Base-by-base conservation (phyloP, 2,113 vertebrate species). In the Scomber scombrus region DNA sequence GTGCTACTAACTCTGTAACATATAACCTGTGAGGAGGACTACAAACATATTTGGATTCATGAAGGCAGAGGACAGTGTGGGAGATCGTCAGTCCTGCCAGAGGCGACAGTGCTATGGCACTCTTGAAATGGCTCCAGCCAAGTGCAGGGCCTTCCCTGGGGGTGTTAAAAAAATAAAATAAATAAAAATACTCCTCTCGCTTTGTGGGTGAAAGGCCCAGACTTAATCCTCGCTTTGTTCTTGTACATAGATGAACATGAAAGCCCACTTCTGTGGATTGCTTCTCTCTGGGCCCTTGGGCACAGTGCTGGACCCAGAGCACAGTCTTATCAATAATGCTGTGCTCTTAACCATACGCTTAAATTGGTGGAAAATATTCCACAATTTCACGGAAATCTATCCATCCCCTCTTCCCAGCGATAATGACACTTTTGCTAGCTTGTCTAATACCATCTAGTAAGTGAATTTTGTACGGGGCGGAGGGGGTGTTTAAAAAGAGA, bases 361-460 rank as follows among this genome's bases (percentile, higher is more conserved):
- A 96, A 96, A 96, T 93, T 94, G 94, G 87, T 88, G 88, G 87
- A 89, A 92, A 95, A 94, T 93, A 94, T 96, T 97, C 94, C 89
- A 93, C 95, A 95, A 95, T 96, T 96, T 96, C 95, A 97, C 93
- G 93, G 95, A 92, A 94, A 96, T 96, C 94, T 92, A 91, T 93
- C 91, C 88, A 85, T 89, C 86, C 85, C 66, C 69, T 90, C 80
- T 87, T 97, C 97, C 95, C 95, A 89, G 89, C 62, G 93, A 96
- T 94, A 96, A 94, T 95, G 95, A 93, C 93, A 94, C 92, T 94
- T 94, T 95, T 93, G 92, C 93, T 84, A 94, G 93, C 93, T 95
- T 92, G 91, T 94, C 95, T 97, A 97, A 97, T 97, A 96, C 94
- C 93, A 91, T 95, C 96, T 96, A 95, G 96, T 94, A 96, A 96